Evolutionary conservation across 1,140 invertebrate genomes (phyloP), one percentile per base, ranked within the genome.

Genomic region (Sesamia nonagrioides): DNA sequence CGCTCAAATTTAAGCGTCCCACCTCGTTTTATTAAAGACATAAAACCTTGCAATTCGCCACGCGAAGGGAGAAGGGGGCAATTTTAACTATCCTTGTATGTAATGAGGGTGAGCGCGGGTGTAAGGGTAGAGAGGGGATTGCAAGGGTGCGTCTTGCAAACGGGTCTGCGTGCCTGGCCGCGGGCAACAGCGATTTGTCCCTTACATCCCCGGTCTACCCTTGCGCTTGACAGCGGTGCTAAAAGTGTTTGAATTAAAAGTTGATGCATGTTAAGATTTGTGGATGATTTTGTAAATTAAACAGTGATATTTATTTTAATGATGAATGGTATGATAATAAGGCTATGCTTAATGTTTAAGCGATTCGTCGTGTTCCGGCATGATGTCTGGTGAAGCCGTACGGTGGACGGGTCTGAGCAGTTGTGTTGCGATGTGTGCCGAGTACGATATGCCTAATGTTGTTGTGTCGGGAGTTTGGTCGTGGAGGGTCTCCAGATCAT

Each of bases 141-240:
- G 90, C 87, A 87, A 91, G 91, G 91, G 91, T 91, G 89, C 91
- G 89, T 93, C 92, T 94, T 94, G 91, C 91, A 91, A 91, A 92
- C 89, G 90, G 86, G 82, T 81, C 83, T 92, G 90, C 92, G 92
- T 94, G 92, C 91, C 90, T 79, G 86, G 75, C 91, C 91, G 89
- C 89, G 91, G 88, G 86, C 91, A 86, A 80, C 61, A 84, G 88
- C 91, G 91, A 93, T 92, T 94, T 94, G 92, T 92, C 91, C 88
- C 86, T 86, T 78, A 81, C 84, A 82, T 84, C 91, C 91, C 86
- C 84, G 79, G 79, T 71, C 78, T 87, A 89, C 87, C 86, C 87
- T 87, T 84, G 81, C 79, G 78, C 72, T 78, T 73, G 74, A 69
- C 68, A 60, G 78, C 27, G 86, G 40, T 76, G 58, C 80, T 87